phyloP scores from a whole-genome alignment of 2,113 vertebrate genomes.

The Platanista minor region DNA sequence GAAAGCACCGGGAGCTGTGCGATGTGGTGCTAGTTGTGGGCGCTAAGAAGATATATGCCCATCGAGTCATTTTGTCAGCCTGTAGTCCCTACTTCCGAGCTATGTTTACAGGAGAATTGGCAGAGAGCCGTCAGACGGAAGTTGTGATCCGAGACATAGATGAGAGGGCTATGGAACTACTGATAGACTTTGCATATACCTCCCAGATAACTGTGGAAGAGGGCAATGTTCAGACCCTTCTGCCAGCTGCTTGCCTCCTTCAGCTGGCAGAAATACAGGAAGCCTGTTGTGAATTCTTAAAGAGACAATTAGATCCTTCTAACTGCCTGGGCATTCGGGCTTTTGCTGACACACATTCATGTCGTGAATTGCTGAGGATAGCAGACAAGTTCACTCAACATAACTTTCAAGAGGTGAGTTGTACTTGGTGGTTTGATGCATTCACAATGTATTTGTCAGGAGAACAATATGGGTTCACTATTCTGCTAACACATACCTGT shows the following conservation, averaged over 20 bases:
- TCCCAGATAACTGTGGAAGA: constrained; percentile 99
- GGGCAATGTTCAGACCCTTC: constrained; percentile 95
- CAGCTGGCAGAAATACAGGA: constrained; percentile 99
- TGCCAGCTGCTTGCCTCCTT: constrained; percentile 96
- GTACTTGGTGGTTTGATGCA: background rate
- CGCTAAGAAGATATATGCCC: constrained; percentile 97
- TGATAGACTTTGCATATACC: constrained; percentile 99
- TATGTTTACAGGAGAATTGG: constrained; percentile 98
- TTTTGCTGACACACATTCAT: constrained; percentile 98
- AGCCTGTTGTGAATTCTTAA: constrained; percentile 97
- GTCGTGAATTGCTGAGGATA: constrained; percentile 94
- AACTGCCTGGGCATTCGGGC: constrained; percentile 98
- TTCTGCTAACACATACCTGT: background rate
- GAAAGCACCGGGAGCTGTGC: constrained; percentile 97
- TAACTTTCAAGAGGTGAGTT: constrained; percentile 97
- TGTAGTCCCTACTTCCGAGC: constrained; percentile 99
- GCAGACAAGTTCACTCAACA: constrained; percentile 99
- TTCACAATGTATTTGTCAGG: background rate
- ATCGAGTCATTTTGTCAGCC: constrained; percentile 96
- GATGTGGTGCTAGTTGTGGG: constrained; percentile 98
- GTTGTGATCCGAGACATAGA: constrained; percentile 98
- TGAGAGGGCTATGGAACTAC: constrained; percentile 97
- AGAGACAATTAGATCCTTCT: constrained; percentile 97
- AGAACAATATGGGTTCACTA: background rate
- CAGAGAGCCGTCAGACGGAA: constrained; percentile 96